Percentiles rank a stretch among this genome's conserved stretches.
Conservation (phyloP, 2,888 invertebrate genomes). For the Polyommatus iphigenia region DNA sequence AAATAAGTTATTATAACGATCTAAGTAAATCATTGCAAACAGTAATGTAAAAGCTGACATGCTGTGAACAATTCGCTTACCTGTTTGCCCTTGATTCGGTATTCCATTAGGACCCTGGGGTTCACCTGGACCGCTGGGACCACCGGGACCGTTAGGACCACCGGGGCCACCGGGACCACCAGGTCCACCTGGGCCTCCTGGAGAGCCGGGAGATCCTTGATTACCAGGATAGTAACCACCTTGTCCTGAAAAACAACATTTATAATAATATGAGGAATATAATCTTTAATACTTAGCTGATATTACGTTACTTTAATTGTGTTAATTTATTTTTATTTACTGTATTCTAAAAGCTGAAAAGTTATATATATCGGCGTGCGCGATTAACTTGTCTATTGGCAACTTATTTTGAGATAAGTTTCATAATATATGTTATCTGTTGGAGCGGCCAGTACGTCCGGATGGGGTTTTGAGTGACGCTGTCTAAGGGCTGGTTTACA, state of each 20-base stretch:
- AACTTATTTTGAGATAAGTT: too few relatives aligned
- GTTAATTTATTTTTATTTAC: background rate
- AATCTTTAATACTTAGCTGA: background rate
- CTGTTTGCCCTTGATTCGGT: constrained; percentile 27
- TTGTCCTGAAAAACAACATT: background rate
- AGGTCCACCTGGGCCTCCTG: constrained; percentile 48
- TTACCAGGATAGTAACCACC: background rate
- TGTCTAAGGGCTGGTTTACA: too few relatives aligned
- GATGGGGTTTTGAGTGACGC: too few relatives aligned
- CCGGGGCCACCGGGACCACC: constrained; percentile 43
- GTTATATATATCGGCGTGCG: too few relatives aligned
- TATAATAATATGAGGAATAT: background rate
- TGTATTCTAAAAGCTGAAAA: background rate
- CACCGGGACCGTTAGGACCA: constrained; percentile 46
- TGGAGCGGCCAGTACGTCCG: too few relatives aligned
- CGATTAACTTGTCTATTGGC: too few relatives aligned
- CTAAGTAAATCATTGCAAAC: too few relatives aligned
- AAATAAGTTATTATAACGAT: too few relatives aligned
- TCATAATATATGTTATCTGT: too few relatives aligned
- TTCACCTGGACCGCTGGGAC: constrained; percentile 35
- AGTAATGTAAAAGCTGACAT: too few relatives aligned
- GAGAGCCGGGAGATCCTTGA: constrained; percentile 33
- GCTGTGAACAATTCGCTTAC: background rate
- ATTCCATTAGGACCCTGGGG: background rate
- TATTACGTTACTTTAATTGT: background rate